Evolutionary conservation across 1,140 invertebrate genomes (phyloP).

Genomic region (Hyles euphorbiae): DNA sequence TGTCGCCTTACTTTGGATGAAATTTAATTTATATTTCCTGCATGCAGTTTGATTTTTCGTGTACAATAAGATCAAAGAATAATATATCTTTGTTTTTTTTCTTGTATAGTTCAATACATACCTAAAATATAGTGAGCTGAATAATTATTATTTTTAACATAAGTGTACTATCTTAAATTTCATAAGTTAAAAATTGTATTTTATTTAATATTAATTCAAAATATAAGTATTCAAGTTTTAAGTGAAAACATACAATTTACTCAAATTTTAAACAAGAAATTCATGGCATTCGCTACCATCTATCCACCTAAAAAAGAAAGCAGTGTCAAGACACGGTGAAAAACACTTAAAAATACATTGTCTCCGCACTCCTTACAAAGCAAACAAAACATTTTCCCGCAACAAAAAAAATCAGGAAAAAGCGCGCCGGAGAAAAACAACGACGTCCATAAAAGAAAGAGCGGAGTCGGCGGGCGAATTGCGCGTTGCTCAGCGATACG

Average conservation of each 20-base stretch:
- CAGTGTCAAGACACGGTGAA: conserved; percentile 30
- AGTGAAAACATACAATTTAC: too few species aligned
- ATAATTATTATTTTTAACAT: neutral
- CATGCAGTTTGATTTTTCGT: too few species aligned
- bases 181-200: too few species aligned
- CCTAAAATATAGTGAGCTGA: neutral
- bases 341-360: conserved; percentile 66
- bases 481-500: conserved; percentile 51
- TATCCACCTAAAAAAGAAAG: conserved; percentile 20
- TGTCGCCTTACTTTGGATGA: too few species aligned
- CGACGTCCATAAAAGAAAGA: conserved; percentile 70
- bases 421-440: conserved; percentile 69
- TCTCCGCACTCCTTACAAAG: conserved; percentile 55
- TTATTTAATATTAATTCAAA: too few species aligned
- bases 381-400: conserved; percentile 69
- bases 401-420: conserved; percentile 70
- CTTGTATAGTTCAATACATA: neutral
- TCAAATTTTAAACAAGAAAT: neutral
- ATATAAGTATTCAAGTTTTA: too few species aligned
- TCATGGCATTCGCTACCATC: neutral
- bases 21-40: too few species aligned
- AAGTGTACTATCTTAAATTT: neutral
- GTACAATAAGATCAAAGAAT: too few species aligned
- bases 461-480: conserved; percentile 62
- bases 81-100: too few species aligned